Base-by-base conservation (phyloP, 2,113 vertebrate species). In the Grus americana region DNA sequence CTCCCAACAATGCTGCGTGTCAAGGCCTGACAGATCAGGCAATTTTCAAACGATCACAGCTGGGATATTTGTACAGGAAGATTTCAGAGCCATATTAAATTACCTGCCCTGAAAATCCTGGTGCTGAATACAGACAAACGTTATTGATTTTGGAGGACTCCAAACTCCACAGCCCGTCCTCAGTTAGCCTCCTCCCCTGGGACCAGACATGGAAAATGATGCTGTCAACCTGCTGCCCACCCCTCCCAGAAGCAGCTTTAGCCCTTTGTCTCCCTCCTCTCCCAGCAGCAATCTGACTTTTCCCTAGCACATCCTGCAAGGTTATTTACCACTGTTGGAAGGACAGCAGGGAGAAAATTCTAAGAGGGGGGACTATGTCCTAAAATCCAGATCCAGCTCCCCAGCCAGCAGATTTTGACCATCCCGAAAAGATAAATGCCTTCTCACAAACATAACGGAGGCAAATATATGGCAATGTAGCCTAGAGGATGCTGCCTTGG, bases 91-190 rank as follows among this genome's bases (percentile, higher is more conserved):
- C 70, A 32, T 90, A 90, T 90, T 93, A 82, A 95, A 96, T 92
- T 93, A 70, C 83, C 70, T 71, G 58, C 80, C 54, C 32, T 85
- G 78, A 83, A 93, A 94, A 86, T 74, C 36, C 80, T 88, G 66
- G 34, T 91, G 74, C 49, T 93, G 92, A 94, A 91, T 95, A 72
- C 87, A 76, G 81, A 85, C 26, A 3, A 21, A 54, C 1, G 0
- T 86, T 96, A 96, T 94, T 68, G 93, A 96, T 94, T 96, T 91
- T 87, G 44, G n/a, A 89, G 80, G 52, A 88, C 63, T 92, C 57
- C 44, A 70, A 66, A 79, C 40, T 79, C 62, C 46, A 46, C 58
- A 61, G 54, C 12, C 58, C 1, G 0, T 34, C 66, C 59, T 58
- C 49, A 15, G 65, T 79, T 72, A 95, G 66, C 32, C 17, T 61